These are phyloP conservation scores for Aradophagus sp. DNA, from an alignment of 1,140 invertebrate species.

Conservation along the genomic window DNA sequence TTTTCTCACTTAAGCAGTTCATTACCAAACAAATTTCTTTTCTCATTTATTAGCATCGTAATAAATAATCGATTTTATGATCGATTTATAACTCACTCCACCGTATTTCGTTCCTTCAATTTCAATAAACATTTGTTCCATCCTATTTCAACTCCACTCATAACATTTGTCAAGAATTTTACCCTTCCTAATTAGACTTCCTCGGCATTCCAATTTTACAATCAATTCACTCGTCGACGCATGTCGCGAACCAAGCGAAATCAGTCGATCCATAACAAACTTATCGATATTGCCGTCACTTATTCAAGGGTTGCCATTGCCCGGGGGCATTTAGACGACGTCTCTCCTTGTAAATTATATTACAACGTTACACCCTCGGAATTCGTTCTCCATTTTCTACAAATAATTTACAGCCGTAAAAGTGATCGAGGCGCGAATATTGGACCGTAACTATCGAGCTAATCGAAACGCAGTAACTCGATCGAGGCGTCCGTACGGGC, in stretches of 20 bases:
- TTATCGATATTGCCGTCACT: slow-evolving; percentile 39
- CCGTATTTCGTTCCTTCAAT: too few species aligned
- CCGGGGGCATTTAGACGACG: slow-evolving; percentile 17
- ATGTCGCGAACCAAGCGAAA: slow-evolving; percentile 7
- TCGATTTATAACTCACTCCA: too few species aligned
- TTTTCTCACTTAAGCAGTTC: too few species aligned
- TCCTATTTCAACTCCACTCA: too few species aligned
- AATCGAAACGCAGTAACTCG: too few species aligned
- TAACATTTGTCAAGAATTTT: too few species aligned
- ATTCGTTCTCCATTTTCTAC: slow-evolving; percentile 20
- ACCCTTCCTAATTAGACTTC: slow-evolving; percentile 15
- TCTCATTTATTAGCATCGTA: too few species aligned
- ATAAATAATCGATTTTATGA: too few species aligned
- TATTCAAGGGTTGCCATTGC: slow-evolving; percentile 40
- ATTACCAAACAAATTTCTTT: too few species aligned
- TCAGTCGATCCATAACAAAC: slow-evolving; percentile 33
- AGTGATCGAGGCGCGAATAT: slow-evolving; percentile 5
- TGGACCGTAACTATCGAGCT: too few species aligned
- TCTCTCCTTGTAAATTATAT: slow-evolving; percentile 30
- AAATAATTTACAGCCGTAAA: slow-evolving; percentile 12
- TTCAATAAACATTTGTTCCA: too few species aligned
- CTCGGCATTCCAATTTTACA: slow-evolving; percentile 20
- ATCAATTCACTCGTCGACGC: slow-evolving; percentile 15
- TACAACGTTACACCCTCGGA: slow-evolving; percentile 21
- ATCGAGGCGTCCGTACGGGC: too few species aligned